A percentile compares a stretch with the other conserved stretches of the same genome.
phyloP scores from a whole-genome alignment of 2,113 vertebrate genomes.

The Narcine bancroftii region DNA sequence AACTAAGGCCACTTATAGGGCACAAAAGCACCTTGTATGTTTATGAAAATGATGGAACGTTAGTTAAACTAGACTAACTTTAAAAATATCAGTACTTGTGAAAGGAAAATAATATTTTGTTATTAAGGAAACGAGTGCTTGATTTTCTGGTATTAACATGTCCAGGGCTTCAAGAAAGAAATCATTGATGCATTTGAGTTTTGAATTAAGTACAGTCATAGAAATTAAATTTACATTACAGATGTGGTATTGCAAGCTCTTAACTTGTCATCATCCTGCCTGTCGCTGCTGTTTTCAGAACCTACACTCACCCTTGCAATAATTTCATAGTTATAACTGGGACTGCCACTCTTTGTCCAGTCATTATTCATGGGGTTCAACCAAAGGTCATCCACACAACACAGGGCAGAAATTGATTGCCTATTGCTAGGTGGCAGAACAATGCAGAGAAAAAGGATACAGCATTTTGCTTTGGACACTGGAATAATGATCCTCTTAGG shows the following conservation, averaged over 20 bases:
- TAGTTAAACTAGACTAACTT: neutral
- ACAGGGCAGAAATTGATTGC: neutral
- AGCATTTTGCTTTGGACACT: neutral
- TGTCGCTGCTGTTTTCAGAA: conserved; percentile 2
- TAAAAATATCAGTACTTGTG: conserved; percentile 16
- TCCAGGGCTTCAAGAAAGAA: neutral
- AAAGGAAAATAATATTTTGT: conserved; percentile 27
- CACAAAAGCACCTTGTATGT: neutral
- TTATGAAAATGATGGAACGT: conserved; percentile 14
- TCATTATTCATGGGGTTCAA: conserved; percentile 35
- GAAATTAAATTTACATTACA: conserved; percentile 31
- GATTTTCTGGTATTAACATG: neutral
- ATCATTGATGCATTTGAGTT: neutral
- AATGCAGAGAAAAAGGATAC: neutral
- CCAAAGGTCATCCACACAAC: neutral
- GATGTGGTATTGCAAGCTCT: conserved; percentile 1
- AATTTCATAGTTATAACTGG: conserved; percentile 3
- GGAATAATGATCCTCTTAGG: neutral
- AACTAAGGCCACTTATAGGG: neutral
- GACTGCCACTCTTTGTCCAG: conserved; percentile 18
- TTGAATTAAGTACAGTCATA: conserved; percentile 30
- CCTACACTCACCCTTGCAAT: neutral
- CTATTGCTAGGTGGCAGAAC: conserved; percentile 23
- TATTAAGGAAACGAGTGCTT: neutral
- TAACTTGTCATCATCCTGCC: conserved; percentile 21